Evolutionary conservation across 2,113 vertebrate genomes (phyloP).

Genomic region (Emydocephalus ijimae): DNA sequence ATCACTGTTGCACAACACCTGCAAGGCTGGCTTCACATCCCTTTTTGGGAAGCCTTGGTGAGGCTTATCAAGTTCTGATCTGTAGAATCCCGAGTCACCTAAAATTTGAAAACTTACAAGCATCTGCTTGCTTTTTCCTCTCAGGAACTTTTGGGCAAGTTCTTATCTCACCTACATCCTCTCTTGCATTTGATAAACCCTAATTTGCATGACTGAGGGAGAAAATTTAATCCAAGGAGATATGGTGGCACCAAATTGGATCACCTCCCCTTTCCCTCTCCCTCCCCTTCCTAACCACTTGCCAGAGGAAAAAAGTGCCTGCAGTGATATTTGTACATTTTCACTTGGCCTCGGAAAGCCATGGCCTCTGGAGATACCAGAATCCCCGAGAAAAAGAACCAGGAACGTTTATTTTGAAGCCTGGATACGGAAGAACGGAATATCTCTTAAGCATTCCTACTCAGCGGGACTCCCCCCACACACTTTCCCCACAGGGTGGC

Average conservation of each 20-base stretch:
- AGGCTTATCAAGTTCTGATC: not conserved
- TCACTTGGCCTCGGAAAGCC: not conserved
- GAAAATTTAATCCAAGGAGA: not conserved
- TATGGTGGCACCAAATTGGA: not conserved
- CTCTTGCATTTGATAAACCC: not conserved
- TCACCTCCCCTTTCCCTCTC: not conserved
- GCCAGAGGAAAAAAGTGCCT: not conserved
- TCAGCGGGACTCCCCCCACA: not conserved
- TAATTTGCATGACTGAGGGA: not conserved
- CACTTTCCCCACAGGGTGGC: not conserved
- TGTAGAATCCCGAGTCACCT: not conserved
- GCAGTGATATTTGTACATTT: not conserved
- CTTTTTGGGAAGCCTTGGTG: not conserved
- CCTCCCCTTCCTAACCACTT: not conserved
- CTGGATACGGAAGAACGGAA: not conserved
- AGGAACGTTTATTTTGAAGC: not conserved
- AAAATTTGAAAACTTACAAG: not conserved
- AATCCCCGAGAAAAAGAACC: not conserved
- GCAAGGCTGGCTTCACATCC: not conserved
- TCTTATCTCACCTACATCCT: not conserved
- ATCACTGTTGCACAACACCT: not conserved
- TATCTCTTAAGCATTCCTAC: not conserved
- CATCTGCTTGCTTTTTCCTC: not conserved
- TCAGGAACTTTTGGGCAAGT: not conserved
- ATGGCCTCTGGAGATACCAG: not conserved